Evolutionary conservation across 2,888 invertebrate species (phyloP), one percentile per base, ranked within the genome.

Genomic region (Athripsodes cinereus): DNA sequence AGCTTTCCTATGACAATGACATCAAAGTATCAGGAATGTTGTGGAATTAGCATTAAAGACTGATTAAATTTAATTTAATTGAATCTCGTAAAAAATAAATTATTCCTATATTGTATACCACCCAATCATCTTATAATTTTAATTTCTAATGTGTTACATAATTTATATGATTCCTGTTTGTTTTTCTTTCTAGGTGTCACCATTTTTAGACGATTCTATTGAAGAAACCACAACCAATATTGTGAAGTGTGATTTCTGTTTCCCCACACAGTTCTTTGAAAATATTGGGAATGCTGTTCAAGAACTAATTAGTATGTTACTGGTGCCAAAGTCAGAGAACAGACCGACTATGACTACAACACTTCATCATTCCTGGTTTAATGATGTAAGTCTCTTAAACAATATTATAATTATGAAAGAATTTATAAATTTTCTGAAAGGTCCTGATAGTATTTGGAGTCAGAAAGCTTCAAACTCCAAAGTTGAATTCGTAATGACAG

Each of bases 171-270:
- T 44, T 13, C 13, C n/a, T n/a, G n/a, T 44, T 18, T 26, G 26
- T 26, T 3, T 26, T 19, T 58, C 54, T 40, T 73, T 72, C 1
- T 68, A 85, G 87, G 75, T 90, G n/a, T 90, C 90, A 3, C 91
- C 91, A 2, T 92, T 91, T 73, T 74, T 90, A 62, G 90, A 91
- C 69, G 90, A 91, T 69, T 88, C 87, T 13, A 80, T 88, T 62
- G 91, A 91, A 68, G 90, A 91, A 73, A 91, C 91, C 20, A 90
- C 88, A 40, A 85, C 89, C 2, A 90, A 91, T 70, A 90, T 91
- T 63, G 79, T 90, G 19, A 87, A 88, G 69, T 86, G 87, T 69
- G 90, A 91, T 75, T 91, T 84, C 71, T 89, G 89, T 69, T 91
- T 90, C 72, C 90, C 90, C 16, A 83, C 87, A 56, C 89, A 91